phyloP scores from a whole-genome alignment of 2,888 invertebrate genomes.

The Pyralis farinalis region DNA sequence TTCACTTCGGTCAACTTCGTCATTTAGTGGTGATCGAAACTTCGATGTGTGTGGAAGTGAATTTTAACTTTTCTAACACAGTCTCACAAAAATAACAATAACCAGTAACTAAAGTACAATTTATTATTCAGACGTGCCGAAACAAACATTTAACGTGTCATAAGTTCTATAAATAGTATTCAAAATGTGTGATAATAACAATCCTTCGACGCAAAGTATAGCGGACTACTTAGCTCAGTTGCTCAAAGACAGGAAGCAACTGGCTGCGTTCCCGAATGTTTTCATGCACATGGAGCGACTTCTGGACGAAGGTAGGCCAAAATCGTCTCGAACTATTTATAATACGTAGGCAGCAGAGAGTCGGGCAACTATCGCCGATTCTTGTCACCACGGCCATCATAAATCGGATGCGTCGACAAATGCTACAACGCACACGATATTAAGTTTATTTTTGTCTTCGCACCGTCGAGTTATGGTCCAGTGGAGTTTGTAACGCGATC shows the following conservation, averaged over 20 bases:
- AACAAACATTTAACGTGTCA: conserved; percentile 70
- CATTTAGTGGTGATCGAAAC: conserved; percentile 78
- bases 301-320: conserved; percentile 96
- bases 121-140: conserved; percentile 62
- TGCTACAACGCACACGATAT: conserved; percentile 76
- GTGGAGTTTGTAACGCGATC: conserved; percentile 78
- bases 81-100: conserved; percentile 77
- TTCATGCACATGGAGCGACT: conserved; percentile 99
- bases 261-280: conserved; percentile 99
- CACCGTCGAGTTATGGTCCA: conserved; percentile 78
- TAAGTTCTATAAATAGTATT: conserved; percentile 61
- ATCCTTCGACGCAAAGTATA: conserved; percentile 95
- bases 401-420: conserved; percentile 77
- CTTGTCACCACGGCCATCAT: conserved; percentile 67
- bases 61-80: conserved; percentile 79
- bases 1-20: conserved; percentile 77
- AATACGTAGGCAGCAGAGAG: conserved; percentile 40
- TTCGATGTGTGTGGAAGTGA: conserved; percentile 79
- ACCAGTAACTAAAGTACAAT: conserved; percentile 76
- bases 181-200: conserved; percentile 80
- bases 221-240: conserved; percentile 99
- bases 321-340: conserved; percentile 46
- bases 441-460: conserved; percentile 81
- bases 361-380: conserved; percentile 46
- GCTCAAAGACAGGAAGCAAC: conserved; percentile 99